Base-by-base conservation (phyloP, 1,140 invertebrate genomes). In the Ceratoteleas bidentatus region DNA sequence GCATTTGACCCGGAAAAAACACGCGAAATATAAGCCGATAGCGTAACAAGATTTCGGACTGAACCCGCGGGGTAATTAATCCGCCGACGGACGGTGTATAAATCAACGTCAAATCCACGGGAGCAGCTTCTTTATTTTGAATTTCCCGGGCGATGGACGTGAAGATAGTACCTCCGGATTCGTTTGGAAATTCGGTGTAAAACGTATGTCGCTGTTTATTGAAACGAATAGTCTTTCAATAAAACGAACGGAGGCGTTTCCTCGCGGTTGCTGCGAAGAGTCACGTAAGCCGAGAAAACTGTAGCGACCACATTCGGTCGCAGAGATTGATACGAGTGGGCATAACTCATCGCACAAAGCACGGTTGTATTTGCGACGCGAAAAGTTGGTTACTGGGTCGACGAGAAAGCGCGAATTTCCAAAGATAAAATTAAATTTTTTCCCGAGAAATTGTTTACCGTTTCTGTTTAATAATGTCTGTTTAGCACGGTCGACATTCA, bases 261-360 rank as follows among this genome's bases (percentile, higher is more conserved):
- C 13, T 24, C 24, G 11, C 36, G 36, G 56, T 78, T 75, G 53
- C 81, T 75, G 45, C 68, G 74, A 83, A 11, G 34, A 72, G 69
- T 83, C 65, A 78, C 70, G 81, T 83, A 69, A 78, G 66, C 45
- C 60, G 58, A 64, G 62, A 75, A 81, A 69, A 76, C 68, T 81
- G 69, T 70, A 72, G 62, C 66, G 53, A 81, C 75, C 64, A 79
- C 75, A 62, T 77, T 77, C 84, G 81, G 78, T 85, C 84, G 78
- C 81, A 74, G 58, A 66, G 80, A 81, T 84, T 79, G 61, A 84
- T 85, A 84, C 52, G 64, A 61, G 54, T 64, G 33, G 68, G 57
- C 74, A 81, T 85, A 83, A 83, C 65, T 83, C 84, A 80, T 80
- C 73, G 77, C 74, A 76, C 65, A 72, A 70, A 78, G 81, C 75